Conservation (phyloP, 2,797 vertebrate genomes). For the Acomys russatus region DNA sequence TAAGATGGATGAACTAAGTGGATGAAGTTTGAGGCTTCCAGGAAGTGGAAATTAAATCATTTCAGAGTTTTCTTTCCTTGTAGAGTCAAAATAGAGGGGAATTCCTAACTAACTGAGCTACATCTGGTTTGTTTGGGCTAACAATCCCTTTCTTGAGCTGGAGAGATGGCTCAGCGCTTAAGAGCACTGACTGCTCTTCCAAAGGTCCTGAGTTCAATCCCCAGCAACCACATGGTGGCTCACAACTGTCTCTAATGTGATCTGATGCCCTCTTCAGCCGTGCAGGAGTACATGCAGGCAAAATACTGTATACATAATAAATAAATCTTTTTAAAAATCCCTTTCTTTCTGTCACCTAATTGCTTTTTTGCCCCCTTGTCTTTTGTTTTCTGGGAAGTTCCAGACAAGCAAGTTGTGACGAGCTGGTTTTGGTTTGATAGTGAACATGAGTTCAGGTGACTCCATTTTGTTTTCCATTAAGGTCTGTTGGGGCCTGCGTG, state of each 20-base stretch:
- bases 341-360: not conserved
- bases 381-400: not conserved
- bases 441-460: not conserved
- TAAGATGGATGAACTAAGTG: not conserved
- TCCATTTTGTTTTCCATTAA: not conserved
- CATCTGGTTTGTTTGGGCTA: not conserved
- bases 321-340: not conserved
- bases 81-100: not conserved
- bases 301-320: too few species aligned
- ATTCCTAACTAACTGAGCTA: constrained; percentile 1
- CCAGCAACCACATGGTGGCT: too few species aligned
- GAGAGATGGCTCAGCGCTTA: too few species aligned
- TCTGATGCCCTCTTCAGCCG: too few species aligned
- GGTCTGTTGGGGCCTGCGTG: not conserved
- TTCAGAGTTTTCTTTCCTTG: not conserved
- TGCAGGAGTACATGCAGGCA: too few species aligned
- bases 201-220: too few species aligned
- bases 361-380: not conserved
- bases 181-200: too few species aligned
- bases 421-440: not conserved
- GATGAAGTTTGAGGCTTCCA: not conserved
- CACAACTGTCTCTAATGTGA: too few species aligned
- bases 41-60: not conserved
- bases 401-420: not conserved
- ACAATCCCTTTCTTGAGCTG: not conserved